phyloP scores from a whole-genome alignment of 30 jellyfish, hydroid and myxozoan genomes.

The Sanderia malayensis region DNA sequence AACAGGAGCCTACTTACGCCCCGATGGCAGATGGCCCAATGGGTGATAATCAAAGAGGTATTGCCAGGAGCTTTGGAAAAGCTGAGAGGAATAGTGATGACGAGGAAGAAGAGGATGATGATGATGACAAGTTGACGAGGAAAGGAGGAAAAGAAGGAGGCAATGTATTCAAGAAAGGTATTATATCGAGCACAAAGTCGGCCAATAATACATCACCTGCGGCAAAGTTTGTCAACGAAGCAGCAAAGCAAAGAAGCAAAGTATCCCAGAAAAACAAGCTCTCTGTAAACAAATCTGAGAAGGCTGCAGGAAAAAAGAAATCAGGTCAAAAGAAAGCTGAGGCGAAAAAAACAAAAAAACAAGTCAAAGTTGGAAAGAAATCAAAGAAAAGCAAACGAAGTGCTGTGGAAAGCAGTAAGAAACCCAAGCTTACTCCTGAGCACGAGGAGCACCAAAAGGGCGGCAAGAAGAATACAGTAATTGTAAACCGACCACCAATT shows the following conservation, averaged over 20 bases:
- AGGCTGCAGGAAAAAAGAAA: neutral
- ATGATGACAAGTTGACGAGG: constrained; percentile 41
- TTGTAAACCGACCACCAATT: constrained; percentile 94
- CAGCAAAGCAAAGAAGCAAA: neutral
- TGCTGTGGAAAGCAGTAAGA: constrained; percentile 14
- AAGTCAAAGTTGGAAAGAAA: constrained; percentile 8
- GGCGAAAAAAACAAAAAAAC: constrained; percentile 3
- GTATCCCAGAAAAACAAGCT: constrained; percentile 7
- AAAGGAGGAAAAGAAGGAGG: constrained; percentile 18
- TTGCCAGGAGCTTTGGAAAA: constrained; percentile 17
- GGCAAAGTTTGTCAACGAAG: constrained; percentile 17
- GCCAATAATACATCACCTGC: constrained; percentile 25
- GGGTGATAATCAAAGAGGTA: constrained; percentile 29
- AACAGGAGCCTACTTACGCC: constrained; percentile 67
- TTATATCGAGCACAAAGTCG: constrained; percentile 20
- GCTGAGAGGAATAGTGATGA: constrained; percentile 30
- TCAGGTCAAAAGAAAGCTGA: neutral
- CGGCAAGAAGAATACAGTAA: constrained; percentile 77
- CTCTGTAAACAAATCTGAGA: no score
- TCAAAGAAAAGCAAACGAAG: neutral
- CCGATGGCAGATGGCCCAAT: constrained; percentile 50
- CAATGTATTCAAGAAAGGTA: constrained; percentile 9
- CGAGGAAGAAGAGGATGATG: no score
- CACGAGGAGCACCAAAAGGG: constrained; percentile 69
- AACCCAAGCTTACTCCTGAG: constrained; percentile 32